Evolutionary conservation across 2,888 invertebrate genomes (phyloP), one percentile per base, ranked within the genome.

Genomic region (Leptinotarsa rubiginosa): DNA sequence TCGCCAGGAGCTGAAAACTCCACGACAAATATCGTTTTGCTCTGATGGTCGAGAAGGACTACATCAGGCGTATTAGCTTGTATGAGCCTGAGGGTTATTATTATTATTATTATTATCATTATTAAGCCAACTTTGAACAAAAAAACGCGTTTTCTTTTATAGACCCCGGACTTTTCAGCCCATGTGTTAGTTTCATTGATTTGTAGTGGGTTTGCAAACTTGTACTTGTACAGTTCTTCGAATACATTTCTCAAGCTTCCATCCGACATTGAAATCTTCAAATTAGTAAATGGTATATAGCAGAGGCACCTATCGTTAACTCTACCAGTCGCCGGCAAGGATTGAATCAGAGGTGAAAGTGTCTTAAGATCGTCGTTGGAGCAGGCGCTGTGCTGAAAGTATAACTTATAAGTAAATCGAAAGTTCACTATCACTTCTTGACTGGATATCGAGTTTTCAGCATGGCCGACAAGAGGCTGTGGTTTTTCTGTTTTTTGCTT

Each of bases 331-430:
- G 83, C 62, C 75, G 75, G 75, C 77, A 78, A 83, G 80, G 80
- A 79, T 77, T 78, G 78, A 79, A 59, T 68, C 69, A 18, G 69
- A 79, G 84, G 87, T 87, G 86, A 87, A 86, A 87, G 87, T 87
- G 85, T 76, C 74, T 72, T 78, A 22, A 25, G 20, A 68, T 69
- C 66, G 47, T 3, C 22, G 20, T 62, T 69, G 15, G 78, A 88
- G 85, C 87, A 87, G 85, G 88, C 88, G 87, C 85, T 81, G 67
- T 81, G 72, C 74, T 70, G 75, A 77, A 82, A 82, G 85, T 85
- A 82, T 79, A 80, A 77, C 83, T 82, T 89, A 89, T 88, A 89
- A 88, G 88, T 88, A 88, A 87, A 88, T 87, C 88, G 85, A 84
- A 84, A 84, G 83, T 82, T 84, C 78, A 82, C 81, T 81, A 73